Percentiles rank a stretch among this genome's conserved stretches.
Evolutionary conservation across 2,797 vertebrate genomes (phyloP).

Genomic region (Acanthurus tractus): DNA sequence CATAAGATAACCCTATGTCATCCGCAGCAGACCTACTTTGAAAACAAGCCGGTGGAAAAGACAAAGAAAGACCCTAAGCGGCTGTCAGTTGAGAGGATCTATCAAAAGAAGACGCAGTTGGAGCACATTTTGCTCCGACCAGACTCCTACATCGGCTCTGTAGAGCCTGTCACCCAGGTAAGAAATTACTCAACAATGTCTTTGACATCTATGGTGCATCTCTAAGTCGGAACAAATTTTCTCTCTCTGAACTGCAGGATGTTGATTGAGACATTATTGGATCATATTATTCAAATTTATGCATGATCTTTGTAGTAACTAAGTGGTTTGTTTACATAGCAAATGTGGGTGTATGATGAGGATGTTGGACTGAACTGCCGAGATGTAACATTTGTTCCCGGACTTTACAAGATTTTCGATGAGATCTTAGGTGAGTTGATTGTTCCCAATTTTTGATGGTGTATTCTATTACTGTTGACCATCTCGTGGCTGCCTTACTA

Average conservation of each 20-base stretch:
- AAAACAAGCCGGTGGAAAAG: slow-evolving; percentile 87
- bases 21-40: slow-evolving; percentile 81
- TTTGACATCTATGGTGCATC: slow-evolving; percentile 12
- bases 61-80: slow-evolving; percentile 88
- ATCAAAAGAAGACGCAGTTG: slow-evolving; percentile 98
- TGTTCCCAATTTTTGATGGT: background rate
- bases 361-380: slow-evolving; percentile 91
- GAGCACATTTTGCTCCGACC: slow-evolving; percentile 99
- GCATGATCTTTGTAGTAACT: slow-evolving; percentile 3
- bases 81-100: slow-evolving; percentile 94
- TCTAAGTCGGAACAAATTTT: background rate
- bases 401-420: slow-evolving; percentile 99
- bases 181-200: slow-evolving; percentile 20
- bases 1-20: background rate
- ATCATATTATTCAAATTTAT: background rate
- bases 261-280: background rate
- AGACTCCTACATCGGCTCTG: slow-evolving; percentile 97
- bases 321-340: slow-evolving; percentile 78
- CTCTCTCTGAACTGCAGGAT: slow-evolving; percentile 1
- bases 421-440: slow-evolving; percentile 94
- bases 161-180: slow-evolving; percentile 95
- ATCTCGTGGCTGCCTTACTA: rapidly evolving
- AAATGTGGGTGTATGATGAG: slow-evolving; percentile 99
- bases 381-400: slow-evolving; percentile 95
- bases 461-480: background rate